Conservation (phyloP, 2,113 vertebrate species). For the Caranx melampygus region DNA sequence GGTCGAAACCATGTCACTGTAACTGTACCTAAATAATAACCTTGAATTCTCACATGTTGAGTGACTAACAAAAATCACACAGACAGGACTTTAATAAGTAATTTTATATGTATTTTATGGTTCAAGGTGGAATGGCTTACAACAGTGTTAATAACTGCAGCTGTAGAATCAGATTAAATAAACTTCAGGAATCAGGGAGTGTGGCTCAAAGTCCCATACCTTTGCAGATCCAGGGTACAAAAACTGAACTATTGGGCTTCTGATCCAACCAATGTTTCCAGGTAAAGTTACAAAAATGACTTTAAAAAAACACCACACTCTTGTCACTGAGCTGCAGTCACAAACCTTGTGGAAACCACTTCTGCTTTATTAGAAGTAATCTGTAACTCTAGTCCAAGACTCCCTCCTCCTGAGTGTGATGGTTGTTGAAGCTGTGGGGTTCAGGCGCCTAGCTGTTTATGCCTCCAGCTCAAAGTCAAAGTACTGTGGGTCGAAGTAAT, state of each 20-base stretch:
- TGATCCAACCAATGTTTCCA: neutral
- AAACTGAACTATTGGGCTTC: neutral
- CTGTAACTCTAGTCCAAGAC: neutral
- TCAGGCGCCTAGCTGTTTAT: constrained; percentile 64
- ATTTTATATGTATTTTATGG: constrained; percentile 31
- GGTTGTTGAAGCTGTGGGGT: neutral
- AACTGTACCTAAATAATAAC: too few relatives aligned
- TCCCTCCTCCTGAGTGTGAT: constrained; percentile 14
- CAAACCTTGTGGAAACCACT: neutral
- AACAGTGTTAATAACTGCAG: constrained; percentile 30
- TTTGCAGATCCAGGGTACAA: constrained; percentile 21
- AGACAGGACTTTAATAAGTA: constrained; percentile 1
- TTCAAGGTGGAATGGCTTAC: constrained; percentile 34
- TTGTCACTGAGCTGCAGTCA: neutral
- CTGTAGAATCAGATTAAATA: constrained; percentile 62
- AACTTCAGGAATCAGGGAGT: constrained; percentile 17
- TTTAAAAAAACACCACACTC: constrained; percentile 5
- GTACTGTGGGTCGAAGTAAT: constrained; percentile 97
- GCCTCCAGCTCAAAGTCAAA: constrained; percentile 98
- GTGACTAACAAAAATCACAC: constrained; percentile 5
- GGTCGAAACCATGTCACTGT: too few relatives aligned
- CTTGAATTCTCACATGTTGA: neutral
- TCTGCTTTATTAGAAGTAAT: constrained; percentile 26
- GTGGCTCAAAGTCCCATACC: constrained; percentile 29
- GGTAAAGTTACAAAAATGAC: constrained; percentile 29